Percentiles rank a stretch among this genome's conserved stretches.
phyloP scores from a whole-genome alignment of 1,140 invertebrate genomes.

The Philopotamus ludificatus region DNA sequence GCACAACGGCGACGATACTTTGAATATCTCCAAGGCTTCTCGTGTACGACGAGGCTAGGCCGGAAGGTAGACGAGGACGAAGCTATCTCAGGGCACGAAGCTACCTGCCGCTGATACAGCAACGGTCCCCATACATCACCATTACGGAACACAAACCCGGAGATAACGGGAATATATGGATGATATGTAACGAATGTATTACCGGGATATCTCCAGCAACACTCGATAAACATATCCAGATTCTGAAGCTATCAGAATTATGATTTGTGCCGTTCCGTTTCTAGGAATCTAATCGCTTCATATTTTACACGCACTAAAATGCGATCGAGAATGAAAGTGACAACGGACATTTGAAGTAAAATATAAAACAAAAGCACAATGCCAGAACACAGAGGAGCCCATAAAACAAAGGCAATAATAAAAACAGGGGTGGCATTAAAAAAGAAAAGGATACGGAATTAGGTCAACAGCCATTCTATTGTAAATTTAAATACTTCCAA shows the following conservation, averaged over 20 bases:
- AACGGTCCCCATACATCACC: constrained; percentile 6
- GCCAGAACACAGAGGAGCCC: neutral
- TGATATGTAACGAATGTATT: constrained; percentile 4
- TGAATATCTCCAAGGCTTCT: neutral
- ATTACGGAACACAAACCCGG: neutral
- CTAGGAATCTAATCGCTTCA: too few species aligned
- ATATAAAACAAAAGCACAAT: neutral
- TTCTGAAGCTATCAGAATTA: too few species aligned
- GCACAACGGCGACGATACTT: too few species aligned
- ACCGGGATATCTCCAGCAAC: too few species aligned
- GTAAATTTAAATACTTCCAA: too few species aligned
- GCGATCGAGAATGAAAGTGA: too few species aligned
- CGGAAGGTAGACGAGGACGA: neutral
- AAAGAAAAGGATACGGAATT: neutral
- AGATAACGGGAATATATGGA: constrained; percentile 8
- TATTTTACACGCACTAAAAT: too few species aligned
- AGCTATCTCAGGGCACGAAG: too few species aligned
- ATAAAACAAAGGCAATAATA: neutral
- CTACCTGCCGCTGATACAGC: neutral
- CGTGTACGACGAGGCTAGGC: neutral
- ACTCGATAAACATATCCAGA: too few species aligned
- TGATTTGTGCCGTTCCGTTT: too few species aligned
- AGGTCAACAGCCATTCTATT: neutral
- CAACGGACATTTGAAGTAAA: neutral
- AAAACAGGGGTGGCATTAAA: neutral